These are phyloP conservation scores for Marmota monax DNA, from an alignment of 2,113 vertebrate genomes.

Conservation along the genomic window DNA sequence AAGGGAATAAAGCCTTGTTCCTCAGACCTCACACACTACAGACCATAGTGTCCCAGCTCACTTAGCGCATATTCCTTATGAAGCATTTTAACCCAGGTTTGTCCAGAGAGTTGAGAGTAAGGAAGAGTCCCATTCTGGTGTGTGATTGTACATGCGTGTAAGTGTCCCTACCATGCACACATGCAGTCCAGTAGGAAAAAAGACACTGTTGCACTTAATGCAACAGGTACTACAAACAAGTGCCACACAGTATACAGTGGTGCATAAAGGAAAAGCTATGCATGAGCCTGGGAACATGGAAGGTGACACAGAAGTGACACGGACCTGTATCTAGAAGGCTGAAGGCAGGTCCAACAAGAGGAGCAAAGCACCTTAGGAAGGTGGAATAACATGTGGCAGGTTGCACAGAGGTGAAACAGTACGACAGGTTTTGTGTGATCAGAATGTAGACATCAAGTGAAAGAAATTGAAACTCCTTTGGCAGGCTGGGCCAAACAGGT, in stretches of 20 bases:
- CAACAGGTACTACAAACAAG: background rate
- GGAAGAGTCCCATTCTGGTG: background rate
- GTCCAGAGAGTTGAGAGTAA: background rate
- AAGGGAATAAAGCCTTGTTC: background rate
- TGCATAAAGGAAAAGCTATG: background rate
- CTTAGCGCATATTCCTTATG: background rate
- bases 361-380: background rate
- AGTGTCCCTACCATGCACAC: background rate
- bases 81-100: background rate
- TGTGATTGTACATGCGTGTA: background rate
- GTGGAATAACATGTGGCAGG: fast-evolving
- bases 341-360: background rate
- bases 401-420: background rate
- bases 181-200: background rate
- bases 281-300: background rate
- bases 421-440: background rate
- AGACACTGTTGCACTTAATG: background rate
- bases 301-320: background rate
- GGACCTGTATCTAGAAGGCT: background rate
- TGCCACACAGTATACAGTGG: background rate
- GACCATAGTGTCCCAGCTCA: background rate
- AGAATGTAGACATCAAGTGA: background rate
- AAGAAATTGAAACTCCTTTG: background rate
- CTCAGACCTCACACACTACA: background rate
- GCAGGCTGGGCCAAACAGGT: background rate